phyloP scores from a whole-genome alignment of 2,113 vertebrate genomes.

The Mesembrinibis cayennensis region DNA sequence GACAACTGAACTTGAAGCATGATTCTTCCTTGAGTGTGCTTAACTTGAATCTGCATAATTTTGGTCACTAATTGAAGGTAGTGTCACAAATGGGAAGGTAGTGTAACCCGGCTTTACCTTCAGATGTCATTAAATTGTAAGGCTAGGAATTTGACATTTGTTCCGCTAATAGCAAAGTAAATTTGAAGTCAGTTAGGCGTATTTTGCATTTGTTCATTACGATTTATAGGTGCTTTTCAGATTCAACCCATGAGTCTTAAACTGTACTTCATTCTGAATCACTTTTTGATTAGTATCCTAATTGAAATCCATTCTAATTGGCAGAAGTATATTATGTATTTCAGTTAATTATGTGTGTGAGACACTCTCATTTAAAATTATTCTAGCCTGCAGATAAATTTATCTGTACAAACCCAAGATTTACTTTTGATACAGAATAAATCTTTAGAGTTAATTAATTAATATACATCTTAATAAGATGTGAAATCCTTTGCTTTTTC shows the following conservation, averaged over 20 bases:
- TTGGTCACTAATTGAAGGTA: not conserved
- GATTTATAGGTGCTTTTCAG: not conserved
- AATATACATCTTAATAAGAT: not conserved
- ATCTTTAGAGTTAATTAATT: not conserved
- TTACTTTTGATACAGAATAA: not conserved
- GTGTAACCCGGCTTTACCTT: not conserved
- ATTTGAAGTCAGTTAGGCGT: not conserved
- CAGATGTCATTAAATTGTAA: not conserved
- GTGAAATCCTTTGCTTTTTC: not conserved
- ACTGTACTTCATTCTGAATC: not conserved
- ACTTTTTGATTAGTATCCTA: not conserved
- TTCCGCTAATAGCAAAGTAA: not conserved
- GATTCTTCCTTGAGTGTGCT: not conserved
- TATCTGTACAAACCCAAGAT: not conserved
- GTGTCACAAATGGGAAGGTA: not conserved
- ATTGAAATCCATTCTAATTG: not conserved
- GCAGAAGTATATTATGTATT: not conserved
- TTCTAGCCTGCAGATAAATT: not conserved
- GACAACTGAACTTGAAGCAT: not conserved
- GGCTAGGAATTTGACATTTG: not conserved
- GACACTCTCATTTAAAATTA: not conserved
- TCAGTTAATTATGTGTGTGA: not conserved
- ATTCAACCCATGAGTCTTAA: not conserved
- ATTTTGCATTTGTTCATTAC: not conserved
- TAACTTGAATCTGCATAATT: not conserved